Evolutionary conservation across 2,888 invertebrate species (phyloP), one percentile per base, ranked within the genome.

Genomic region (Dromius quadrimaculatus): DNA sequence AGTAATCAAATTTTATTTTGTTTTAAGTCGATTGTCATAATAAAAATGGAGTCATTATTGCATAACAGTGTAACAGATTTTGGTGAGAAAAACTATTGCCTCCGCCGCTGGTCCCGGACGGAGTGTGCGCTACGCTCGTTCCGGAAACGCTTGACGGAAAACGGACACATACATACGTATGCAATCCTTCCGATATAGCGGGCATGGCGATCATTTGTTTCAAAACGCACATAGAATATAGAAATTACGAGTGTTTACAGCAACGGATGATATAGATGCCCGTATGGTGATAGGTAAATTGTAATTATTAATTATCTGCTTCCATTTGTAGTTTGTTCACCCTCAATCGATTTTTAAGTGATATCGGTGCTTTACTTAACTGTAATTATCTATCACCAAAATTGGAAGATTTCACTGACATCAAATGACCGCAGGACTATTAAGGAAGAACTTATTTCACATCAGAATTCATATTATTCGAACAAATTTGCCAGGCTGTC

Each of bases 251-350:
- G 57, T 57, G 17, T 54, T 32, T 54, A 54, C 23, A 32, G 15
- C 57, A 23, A 61, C 38, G 61, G 57, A 57, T 62, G 62, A 64
- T 64, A 43, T 64, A 28, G 28, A 63, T 28, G 34, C 64, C 64
- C 64, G 45, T 64, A 64, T 64, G 15, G 23, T 23, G 64, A 64
- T 64, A 64, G 47, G 45, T 32, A 47, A 64, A 64, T 64, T 64
- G 64, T 64, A 45, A 64, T 64, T 64, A 47, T 64, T 64, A 64
- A 34, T 64, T 64, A 64, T 64, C 64, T 64, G 45, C 47, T 36
- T 59, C 36, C 28, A 57, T 36, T 20, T 47, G 47, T 19, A 64
- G 64, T 64, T 64, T 64, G 64, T 64, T 64, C 45, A 64, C 64
- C 64, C 43, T 32, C 9, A n/a, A 41, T 28, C 15, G 23, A 62